phyloP scores from a whole-genome alignment of 64 coral and sea anemone species.

The Stylophora pistillata region DNA sequence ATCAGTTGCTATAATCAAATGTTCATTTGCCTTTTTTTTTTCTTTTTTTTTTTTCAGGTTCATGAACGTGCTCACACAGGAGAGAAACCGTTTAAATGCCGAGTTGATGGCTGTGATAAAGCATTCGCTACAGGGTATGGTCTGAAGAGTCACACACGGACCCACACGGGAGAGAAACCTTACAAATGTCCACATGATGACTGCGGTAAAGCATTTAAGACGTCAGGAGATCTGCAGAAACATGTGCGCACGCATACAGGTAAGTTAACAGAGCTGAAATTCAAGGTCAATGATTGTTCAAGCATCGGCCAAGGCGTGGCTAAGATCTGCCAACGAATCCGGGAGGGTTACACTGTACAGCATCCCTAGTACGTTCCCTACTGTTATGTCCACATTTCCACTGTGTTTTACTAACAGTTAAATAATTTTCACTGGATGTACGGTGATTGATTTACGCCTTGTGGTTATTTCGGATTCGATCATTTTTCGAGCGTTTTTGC shows the following conservation, averaged over 20 bases:
- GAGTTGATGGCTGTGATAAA: constrained; percentile 80
- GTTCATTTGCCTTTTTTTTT: no score
- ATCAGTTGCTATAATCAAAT: no score
- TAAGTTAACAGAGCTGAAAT: constrained; percentile 8
- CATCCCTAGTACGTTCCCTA: no score
- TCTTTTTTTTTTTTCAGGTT: constrained; percentile 59
- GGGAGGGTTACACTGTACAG: no score
- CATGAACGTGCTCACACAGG: constrained; percentile 90
- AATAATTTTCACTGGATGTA: no score
- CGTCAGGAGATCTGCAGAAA: constrained; percentile 95
- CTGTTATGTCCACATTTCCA: no score
- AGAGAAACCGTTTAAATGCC: constrained; percentile 94
- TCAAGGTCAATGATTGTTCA: background rate
- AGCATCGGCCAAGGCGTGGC: no score
- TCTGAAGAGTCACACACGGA: constrained; percentile 92
- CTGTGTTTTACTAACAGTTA: no score
- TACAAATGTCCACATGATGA: constrained; percentile 76
- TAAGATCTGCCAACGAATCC: no score
- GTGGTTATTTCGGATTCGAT: no score
- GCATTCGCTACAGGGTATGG: constrained; percentile 97
- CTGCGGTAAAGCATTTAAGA: constrained; percentile 91
- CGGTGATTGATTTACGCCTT: no score
- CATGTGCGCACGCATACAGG: constrained; percentile 95
- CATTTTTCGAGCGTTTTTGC: no score
- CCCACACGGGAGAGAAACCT: constrained; percentile 95